Conservation (phyloP, 2,888 invertebrate species). For the Nineta flava region DNA sequence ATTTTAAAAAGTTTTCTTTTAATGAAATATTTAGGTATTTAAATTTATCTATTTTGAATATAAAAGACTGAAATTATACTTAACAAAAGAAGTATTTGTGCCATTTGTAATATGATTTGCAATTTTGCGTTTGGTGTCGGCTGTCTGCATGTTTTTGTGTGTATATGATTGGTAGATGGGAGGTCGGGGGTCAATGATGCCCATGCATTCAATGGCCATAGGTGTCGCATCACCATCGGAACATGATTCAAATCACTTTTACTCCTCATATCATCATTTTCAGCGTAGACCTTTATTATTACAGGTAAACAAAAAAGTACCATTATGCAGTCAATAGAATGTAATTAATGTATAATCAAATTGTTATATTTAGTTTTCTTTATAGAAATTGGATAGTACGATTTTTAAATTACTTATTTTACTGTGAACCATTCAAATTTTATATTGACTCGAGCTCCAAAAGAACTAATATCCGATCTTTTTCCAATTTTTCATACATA, state of each 20-base stretch:
- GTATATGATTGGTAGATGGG: constrained; percentile 5
- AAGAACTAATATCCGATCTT: no score
- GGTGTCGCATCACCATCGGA: constrained; percentile 21
- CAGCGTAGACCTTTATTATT: constrained; percentile 63
- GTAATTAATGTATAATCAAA: background rate
- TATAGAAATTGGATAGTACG: background rate
- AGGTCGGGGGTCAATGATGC: constrained; percentile 3
- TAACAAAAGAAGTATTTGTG: no score
- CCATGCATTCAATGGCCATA: constrained; percentile 23
- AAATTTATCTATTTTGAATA: no score
- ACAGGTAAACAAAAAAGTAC: constrained; percentile 49
- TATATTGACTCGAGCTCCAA: no score
- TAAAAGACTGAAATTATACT: no score
- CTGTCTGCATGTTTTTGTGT: constrained; percentile 6
- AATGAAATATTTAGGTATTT: no score
- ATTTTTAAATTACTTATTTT: no score
- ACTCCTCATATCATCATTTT: constrained; percentile 29
- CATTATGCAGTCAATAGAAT: background rate
- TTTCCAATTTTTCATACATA: no score
- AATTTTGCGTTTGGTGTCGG: constrained; percentile 5
- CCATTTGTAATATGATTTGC: no score
- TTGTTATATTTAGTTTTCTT: background rate
- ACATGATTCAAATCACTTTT: constrained; percentile 1
- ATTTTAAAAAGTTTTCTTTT: no score
- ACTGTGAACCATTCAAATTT: no score